Conservation (phyloP, 2,797 vertebrate genomes). For the Bovichtus variegatus region DNA sequence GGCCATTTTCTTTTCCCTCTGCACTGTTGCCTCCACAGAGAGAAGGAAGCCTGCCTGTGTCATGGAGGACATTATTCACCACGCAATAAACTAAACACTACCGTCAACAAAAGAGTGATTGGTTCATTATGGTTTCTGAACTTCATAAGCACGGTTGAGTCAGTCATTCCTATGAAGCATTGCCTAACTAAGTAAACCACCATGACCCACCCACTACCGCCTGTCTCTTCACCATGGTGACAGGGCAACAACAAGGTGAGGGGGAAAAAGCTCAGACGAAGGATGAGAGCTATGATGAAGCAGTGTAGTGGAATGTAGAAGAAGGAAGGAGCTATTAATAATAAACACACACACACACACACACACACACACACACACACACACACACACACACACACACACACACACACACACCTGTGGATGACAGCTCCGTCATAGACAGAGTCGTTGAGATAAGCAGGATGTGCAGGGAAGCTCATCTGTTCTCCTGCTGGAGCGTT, state of each 20-base stretch:
- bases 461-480: constrained; percentile 84
- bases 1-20: constrained; percentile 69
- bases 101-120: constrained; percentile 46
- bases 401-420: constrained; percentile 84
- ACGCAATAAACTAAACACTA: constrained; percentile 67
- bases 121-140: constrained; percentile 42
- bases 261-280: constrained; percentile 16
- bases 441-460: constrained; percentile 94
- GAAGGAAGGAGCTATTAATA: neutral
- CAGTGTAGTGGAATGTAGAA: neutral
- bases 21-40: constrained; percentile 32
- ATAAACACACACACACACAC: neutral
- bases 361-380: constrained; percentile 60
- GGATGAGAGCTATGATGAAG: constrained; percentile 27
- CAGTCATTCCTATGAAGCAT: constrained; percentile 67
- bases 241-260: constrained; percentile 60
- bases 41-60: constrained; percentile 57
- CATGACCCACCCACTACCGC: constrained; percentile 53
- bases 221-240: constrained; percentile 74
- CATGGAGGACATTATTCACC: constrained; percentile 84
- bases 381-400: constrained; percentile 5
- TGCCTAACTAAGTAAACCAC: constrained; percentile 65
- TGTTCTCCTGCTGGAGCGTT: constrained; percentile 91
- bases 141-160: constrained; percentile 60
- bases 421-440: constrained; percentile 95